Evolutionary conservation across 1,140 invertebrate genomes (phyloP), one percentile per base, ranked within the genome.

Genomic region (Habropoda laboriosa): DNA sequence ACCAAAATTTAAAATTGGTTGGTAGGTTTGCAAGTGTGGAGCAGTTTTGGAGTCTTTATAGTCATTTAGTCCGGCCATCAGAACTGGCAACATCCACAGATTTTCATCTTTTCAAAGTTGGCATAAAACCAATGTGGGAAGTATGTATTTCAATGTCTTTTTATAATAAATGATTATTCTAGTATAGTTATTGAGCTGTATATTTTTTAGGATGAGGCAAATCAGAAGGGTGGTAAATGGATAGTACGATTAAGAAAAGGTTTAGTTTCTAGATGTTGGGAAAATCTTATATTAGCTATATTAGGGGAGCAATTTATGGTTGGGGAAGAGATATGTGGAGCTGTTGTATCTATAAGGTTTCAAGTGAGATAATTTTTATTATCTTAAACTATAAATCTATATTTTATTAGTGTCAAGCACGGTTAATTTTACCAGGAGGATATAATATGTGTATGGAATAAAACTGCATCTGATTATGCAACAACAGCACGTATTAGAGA

Each of bases 81-180:
- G 97, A 99, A 87, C 94, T 99, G 78, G 95, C 96, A 61, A 96
- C 97, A 38, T 97, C 98, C 88, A 97, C 97, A 89, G 98, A 99
- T 93, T 97, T 99, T 92, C 98, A 99, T 94, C 94, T 99, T 38
- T 99, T 99, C 91, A 99, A 99, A 95, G 96, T 98, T 88, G 99
- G 99, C 80, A 99, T 99, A 81, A 98, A 98, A 93, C 99, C 99
- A 40, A 99, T 99, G 97, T 99, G 98, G 98, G 98, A 99, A 93
- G 96, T 96, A 86, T 89, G 92, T 89, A 27, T 58, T 55, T 30
- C 13, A n/a, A 51, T 30, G 24, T 32, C 1, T 27, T 12, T 30
- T 45, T 27, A n/a, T 12, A 40, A 24, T 6, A 27, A 18, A 24
- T 42, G 42, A 18, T 30, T 21, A 10, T 12, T 35, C 18, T 40